phyloP scores from a whole-genome alignment of 2,797 vertebrate species.

The Falco peregrinus region DNA sequence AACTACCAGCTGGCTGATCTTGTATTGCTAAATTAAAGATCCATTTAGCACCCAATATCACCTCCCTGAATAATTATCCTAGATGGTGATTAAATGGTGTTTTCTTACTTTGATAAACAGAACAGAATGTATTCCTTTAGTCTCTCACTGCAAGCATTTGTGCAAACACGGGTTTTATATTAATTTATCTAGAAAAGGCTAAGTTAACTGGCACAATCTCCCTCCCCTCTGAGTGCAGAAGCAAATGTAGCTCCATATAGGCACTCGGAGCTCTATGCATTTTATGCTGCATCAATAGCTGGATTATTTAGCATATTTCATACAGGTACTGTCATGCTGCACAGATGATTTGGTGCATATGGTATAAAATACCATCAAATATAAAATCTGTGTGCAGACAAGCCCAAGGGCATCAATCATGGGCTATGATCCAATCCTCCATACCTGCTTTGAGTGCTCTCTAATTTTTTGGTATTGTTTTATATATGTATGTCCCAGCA shows the following conservation, averaged over 20 bases:
- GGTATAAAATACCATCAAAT: not conserved
- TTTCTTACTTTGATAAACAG: slow-evolving; percentile 52
- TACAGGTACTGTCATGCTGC: not conserved
- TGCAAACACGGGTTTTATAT: slow-evolving; percentile 41
- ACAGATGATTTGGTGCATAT: not conserved
- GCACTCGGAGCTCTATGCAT: not conserved
- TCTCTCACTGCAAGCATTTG: slow-evolving; percentile 16
- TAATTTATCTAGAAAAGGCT: slow-evolving; percentile 16
- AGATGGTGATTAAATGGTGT: slow-evolving; percentile 50
- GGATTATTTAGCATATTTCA: not conserved
- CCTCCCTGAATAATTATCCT: slow-evolving; percentile 49
- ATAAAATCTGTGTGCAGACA: not conserved
- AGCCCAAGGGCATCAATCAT: not conserved
- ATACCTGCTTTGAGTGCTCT: not conserved
- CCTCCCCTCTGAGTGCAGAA: not conserved
- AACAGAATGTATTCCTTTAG: slow-evolving; percentile 45
- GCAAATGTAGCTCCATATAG: not conserved
- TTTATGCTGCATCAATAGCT: not conserved
- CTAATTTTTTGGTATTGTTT: not conserved
- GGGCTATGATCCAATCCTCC: not conserved
- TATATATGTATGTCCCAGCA: not conserved
- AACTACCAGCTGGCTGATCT: slow-evolving; percentile 48
- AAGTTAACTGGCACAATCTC: not conserved
- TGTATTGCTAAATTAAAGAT: slow-evolving; percentile 52
- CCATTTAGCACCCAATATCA: slow-evolving; percentile 56